Evolutionary conservation across 2,888 invertebrate species (phyloP), one percentile per base, ranked within the genome.

Genomic region (Drosophila dives): DNA sequence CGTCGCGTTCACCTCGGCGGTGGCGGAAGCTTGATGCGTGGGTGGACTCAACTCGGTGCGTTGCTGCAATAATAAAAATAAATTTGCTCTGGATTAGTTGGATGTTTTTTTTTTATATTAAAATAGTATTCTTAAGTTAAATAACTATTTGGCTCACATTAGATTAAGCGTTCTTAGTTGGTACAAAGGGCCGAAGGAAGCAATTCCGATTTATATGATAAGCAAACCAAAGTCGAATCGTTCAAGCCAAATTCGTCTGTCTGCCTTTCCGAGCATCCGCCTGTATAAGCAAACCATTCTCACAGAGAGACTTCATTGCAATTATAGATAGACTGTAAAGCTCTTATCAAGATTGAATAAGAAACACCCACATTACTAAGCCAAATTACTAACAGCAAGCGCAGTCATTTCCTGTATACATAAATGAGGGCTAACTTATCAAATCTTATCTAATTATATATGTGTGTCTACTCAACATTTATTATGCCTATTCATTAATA

Each of bases 1-100:
- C 62, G 90, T 77, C 53, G 86, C 81, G 74, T 81, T 86, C 50
- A 89, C 82, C 63, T 92, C 92, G 38, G 88, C 82, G 54, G 84
- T 91, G 63, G 77, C 85, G 59, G 86, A 82, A 64, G 92, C 76
- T 71, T 92, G 92, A 83, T 93, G 92, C 66, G 90, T 88, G 72
- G 93, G 91, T 40, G 92, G 92, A 80, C 91, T 92, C 55, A 92
- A 72, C 71, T 92, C 93, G 11, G 93, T 93, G 83, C 92, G 93
- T 92, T 93, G 93, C 93, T 93, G 77, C 29, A 91, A 72, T 23
- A 49, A 61, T 65, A 58, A 10, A 65, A 29, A 32, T 2, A 6
- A 10, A 26, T n/a, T 12, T 23, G 12, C 6, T 6, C 6, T 36
- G n/a, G 3, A 26, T 69, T 58, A 51, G 50, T 61, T 23, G 0